A percentile compares a stretch with the other conserved stretches of the same genome.
Evolutionary conservation across 1,140 invertebrate species (phyloP).

Genomic region (Drosophila suzukii): DNA sequence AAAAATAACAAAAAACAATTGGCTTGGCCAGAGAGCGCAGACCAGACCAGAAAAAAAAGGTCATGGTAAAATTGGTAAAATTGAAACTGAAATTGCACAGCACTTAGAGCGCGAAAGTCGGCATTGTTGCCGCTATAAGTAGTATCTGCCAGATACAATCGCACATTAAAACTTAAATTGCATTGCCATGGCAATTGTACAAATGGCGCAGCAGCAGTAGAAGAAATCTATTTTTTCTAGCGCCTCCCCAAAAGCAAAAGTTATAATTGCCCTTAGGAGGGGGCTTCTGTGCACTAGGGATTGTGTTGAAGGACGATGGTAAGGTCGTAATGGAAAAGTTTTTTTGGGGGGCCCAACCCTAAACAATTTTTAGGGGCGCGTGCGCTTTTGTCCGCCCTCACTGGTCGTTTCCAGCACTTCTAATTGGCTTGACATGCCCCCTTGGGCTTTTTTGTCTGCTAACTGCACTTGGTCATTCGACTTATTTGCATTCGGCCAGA

Average conservation of each 20-base stretch:
- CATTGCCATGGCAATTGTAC: slow-evolving; percentile 63
- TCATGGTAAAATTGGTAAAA: slow-evolving; percentile 78
- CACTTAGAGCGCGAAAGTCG: slow-evolving; percentile 76
- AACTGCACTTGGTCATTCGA: slow-evolving; percentile 15
- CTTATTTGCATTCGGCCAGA: slow-evolving; percentile 23
- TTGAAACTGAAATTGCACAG: slow-evolving; percentile 76
- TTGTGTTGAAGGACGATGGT: slow-evolving; percentile 49
- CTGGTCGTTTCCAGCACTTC: slow-evolving; percentile 52
- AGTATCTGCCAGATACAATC: slow-evolving; percentile 58
- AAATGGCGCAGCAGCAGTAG: slow-evolving; percentile 50
- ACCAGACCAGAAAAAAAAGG: slow-evolving; percentile 66
- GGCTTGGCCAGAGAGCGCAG: slow-evolving; percentile 21
- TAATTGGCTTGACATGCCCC: slow-evolving; percentile 64
- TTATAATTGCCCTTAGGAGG: slow-evolving; percentile 45
- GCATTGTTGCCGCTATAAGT: slow-evolving; percentile 22
- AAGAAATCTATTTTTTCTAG: slow-evolving; percentile 10
- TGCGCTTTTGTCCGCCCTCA: slow-evolving; percentile 34
- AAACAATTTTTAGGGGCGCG: slow-evolving; percentile 41
- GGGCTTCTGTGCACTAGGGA: slow-evolving; percentile 1
- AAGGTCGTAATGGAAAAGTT: slow-evolving; percentile 38
- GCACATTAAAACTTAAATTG: slow-evolving; percentile 56
- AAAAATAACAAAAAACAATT: slow-evolving; percentile 48
- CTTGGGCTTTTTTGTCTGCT: slow-evolving; percentile 21
- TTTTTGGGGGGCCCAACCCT: slow-evolving; percentile 2
- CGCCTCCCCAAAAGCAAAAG: slow-evolving; percentile 27